These are phyloP conservation scores for Orius insidiosus DNA, from an alignment of 1,140 invertebrate species.

Conservation along the genomic window DNA sequence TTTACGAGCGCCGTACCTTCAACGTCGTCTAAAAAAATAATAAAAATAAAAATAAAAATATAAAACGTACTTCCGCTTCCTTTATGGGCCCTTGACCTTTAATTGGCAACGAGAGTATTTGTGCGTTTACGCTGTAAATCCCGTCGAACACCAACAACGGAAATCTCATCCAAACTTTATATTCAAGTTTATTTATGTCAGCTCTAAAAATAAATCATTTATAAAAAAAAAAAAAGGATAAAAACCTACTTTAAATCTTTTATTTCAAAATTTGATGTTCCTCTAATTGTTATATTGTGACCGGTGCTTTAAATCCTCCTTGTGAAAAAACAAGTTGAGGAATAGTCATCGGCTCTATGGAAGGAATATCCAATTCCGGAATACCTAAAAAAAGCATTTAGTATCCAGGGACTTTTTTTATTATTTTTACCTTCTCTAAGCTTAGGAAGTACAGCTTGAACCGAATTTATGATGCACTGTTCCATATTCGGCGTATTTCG, in stretches of 20 bases:
- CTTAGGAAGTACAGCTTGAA: slow-evolving; percentile 38
- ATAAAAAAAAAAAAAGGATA: too few species aligned
- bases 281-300: slow-evolving; percentile 31
- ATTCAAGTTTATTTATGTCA: not conserved
- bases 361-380: slow-evolving; percentile 40
- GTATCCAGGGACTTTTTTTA: not conserved
- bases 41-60: not conserved
- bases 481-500: slow-evolving; percentile 40
- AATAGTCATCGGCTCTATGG: slow-evolving; percentile 37
- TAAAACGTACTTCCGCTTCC: slow-evolving; percentile 38
- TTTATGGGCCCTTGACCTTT: slow-evolving; percentile 37
- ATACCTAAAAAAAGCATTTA: slow-evolving; percentile 11
- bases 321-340: slow-evolving; percentile 27
- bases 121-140: slow-evolving; percentile 39
- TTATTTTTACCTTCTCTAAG: slow-evolving; percentile 33
- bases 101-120: slow-evolving; percentile 39
- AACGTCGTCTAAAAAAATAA: slow-evolving; percentile 34
- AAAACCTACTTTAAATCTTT: slow-evolving; percentile 29
- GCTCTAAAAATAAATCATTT: too few species aligned
- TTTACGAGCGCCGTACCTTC: slow-evolving; percentile 37
- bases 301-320: slow-evolving; percentile 28
- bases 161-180: slow-evolving; percentile 7
- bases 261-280: slow-evolving; percentile 31
- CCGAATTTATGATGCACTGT: slow-evolving; percentile 42
- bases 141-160: slow-evolving; percentile 28